Conservation (phyloP, 2,797 vertebrate genomes). For the Champsocephalus esox region DNA sequence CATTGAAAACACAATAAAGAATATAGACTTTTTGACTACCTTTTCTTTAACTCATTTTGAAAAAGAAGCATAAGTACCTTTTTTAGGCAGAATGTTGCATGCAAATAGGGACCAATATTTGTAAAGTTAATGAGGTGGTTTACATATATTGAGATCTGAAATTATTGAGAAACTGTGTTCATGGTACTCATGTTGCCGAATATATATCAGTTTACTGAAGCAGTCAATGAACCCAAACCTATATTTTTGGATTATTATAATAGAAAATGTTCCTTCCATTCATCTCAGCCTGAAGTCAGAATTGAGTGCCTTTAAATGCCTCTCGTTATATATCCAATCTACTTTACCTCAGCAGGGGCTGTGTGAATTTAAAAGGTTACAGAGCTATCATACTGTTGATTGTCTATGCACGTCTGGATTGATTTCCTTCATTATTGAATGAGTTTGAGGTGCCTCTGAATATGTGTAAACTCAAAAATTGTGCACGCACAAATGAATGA, state of each 20-base stretch:
- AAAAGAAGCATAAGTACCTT: too few relatives aligned
- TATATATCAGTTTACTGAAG: not conserved
- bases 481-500: conserved; percentile 23
- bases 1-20: not conserved
- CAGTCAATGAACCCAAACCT: not conserved
- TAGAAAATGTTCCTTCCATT: conserved; percentile 23
- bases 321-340: conserved; percentile 37
- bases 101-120: not conserved
- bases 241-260: conserved; percentile 25
- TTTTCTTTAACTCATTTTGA: not conserved
- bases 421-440: conserved; percentile 46
- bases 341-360: conserved; percentile 44
- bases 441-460: conserved; percentile 40
- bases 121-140: not conserved
- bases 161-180: not conserved
- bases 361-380: conserved; percentile 47
- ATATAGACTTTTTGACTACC: not conserved
- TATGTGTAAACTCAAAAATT: conserved; percentile 46
- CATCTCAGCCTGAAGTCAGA: conserved; percentile 31
- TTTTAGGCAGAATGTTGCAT: not conserved
- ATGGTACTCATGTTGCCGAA: not conserved
- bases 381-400: conserved; percentile 19
- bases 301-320: conserved; percentile 13
- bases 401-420: conserved; percentile 20
- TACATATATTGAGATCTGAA: not conserved